Evolutionary conservation across 2,888 invertebrate species (phyloP), one percentile per base, ranked within the genome.

Genomic region (Nysson spinosus): DNA sequence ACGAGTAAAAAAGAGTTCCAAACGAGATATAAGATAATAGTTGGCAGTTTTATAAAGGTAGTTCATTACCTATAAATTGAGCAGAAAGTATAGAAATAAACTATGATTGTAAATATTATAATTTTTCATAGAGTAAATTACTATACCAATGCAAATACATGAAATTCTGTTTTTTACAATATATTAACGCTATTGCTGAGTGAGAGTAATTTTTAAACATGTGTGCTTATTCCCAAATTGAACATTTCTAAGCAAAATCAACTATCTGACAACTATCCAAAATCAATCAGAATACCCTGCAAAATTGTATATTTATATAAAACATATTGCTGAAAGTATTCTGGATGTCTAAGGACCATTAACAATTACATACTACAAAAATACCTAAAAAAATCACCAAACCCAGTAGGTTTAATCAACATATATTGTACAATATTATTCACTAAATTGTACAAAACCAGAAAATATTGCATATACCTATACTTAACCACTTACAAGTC

Each of bases 331-430:
- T 26, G 24, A 22, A 39, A 39, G n/a, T 47, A 14, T 24, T 22
- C 5, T 28, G 24, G 16, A n/a, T 20, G 28, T 50, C 16, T 12
- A 49, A 14, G 32, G 3, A 35, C 44, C 39, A 26, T 28, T n/a
- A 62, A 26, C 28, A 55, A 42, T 35, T 55, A 55, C 40, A 49
- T 39, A 16, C 22, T 57, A 43, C 19, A 56, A 28, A 17, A 35
- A 22, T n/a, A 24, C 44, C 12, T 44, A 49, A 44, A 11, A 42
- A 54, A 61, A 28, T 26, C 52, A 66, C 26, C 44, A 51, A 61
- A 43, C 39, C 14, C 37, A 35, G 4, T 26, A 64, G 30, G 42
- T 39, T 32, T 5, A 32, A 35, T 32, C n/a, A 24, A 35, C 20
- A 24, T 44, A 26, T 17, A 12, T 34, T 62, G 40, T 50, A 51